A percentile compares a stretch with the other conserved stretches of the same genome.
These are phyloP conservation scores for Onychomys torridus DNA, from an alignment of 2,797 vertebrate species.

Conservation along the genomic window DNA sequence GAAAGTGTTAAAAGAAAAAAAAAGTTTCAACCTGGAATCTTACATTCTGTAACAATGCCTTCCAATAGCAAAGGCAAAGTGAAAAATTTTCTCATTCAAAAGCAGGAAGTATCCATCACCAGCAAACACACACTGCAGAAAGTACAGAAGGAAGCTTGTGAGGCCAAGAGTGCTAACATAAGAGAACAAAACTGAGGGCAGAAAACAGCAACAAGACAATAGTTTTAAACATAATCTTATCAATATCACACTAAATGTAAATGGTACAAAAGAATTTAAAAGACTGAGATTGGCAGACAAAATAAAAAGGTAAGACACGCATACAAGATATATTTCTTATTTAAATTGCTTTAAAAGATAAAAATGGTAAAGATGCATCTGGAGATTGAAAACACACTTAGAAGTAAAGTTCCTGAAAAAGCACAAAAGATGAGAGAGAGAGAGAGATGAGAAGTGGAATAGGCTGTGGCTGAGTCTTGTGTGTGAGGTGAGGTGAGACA, in stretches of 20 bases:
- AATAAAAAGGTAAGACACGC: background rate
- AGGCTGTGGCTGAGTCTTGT: background rate
- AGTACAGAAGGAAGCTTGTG: background rate
- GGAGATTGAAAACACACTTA: too few relatives aligned
- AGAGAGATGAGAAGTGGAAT: background rate
- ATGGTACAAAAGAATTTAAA: background rate
- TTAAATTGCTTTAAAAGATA: background rate
- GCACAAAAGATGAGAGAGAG: background rate
- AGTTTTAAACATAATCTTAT: background rate
- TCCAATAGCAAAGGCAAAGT: background rate
- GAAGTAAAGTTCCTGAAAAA: background rate
- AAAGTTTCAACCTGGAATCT: background rate
- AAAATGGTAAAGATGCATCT: background rate
- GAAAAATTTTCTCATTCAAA: background rate
- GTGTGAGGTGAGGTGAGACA: background rate
- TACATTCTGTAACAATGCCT: too few relatives aligned
- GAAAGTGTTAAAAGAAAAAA: background rate
- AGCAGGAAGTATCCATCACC: background rate
- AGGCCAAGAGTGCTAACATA: background rate
- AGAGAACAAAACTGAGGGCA: background rate
- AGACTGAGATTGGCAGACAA: background rate
- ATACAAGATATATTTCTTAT: background rate
- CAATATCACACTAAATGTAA: conserved; percentile 4
- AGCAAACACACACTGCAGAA: background rate
- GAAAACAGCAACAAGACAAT: background rate